A percentile compares a stretch with the other conserved stretches of the same genome.
These are phyloP conservation scores for Apis dorsata DNA, from an alignment of 1,140 invertebrate genomes.

Conservation along the genomic window DNA sequence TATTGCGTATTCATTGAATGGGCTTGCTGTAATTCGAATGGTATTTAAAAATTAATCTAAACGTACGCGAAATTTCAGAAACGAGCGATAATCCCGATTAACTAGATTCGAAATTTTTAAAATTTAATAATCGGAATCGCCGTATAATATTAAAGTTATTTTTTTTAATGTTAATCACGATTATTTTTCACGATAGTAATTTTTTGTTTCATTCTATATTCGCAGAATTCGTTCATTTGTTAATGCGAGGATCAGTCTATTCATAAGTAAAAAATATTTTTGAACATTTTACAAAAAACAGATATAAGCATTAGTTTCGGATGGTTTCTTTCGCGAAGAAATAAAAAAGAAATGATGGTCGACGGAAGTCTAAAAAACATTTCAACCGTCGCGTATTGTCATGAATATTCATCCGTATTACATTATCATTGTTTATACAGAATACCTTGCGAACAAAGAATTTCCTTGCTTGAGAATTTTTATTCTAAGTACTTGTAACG, in stretches of 20 bases:
- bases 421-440: constrained; percentile 21
- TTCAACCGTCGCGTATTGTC: not conserved
- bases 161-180: not conserved
- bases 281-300: too few relatives aligned
- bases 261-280: not conserved
- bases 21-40: too few relatives aligned
- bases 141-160: not conserved
- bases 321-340: not conserved
- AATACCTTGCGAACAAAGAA: constrained; percentile 18
- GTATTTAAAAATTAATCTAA: too few relatives aligned
- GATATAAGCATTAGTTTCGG: not conserved
- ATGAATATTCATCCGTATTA: constrained; percentile 33
- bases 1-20: too few relatives aligned
- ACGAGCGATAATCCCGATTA: not conserved
- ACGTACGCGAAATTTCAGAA: too few relatives aligned
- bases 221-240: not conserved
- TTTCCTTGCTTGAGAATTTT: constrained; percentile 7
- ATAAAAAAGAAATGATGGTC: not conserved
- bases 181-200: not conserved
- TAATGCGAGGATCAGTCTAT: not conserved
- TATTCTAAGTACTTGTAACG: not conserved
- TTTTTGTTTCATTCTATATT: not conserved
- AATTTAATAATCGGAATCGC: not conserved
- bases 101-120: too few relatives aligned
- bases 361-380: constrained; percentile 11